phyloP scores from a whole-genome alignment of 1,140 invertebrate genomes.

The Bombus superbus region DNA sequence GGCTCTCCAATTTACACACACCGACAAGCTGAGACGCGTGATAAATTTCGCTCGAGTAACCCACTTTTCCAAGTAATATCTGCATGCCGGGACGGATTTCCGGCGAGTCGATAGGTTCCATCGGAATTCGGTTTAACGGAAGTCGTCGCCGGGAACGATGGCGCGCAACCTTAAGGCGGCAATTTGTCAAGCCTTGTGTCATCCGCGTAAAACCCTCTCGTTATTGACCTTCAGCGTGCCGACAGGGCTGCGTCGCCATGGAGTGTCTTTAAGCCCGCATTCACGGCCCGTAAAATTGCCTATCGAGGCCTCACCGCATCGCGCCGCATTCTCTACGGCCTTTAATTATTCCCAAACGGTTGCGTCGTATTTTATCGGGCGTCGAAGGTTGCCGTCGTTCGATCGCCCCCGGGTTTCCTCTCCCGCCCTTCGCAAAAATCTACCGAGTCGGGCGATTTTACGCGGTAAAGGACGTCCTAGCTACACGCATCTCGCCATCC shows the following conservation, averaged over 20 bases:
- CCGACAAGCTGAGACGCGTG: background rate
- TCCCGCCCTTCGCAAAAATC: conserved; percentile 42
- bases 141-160: background rate
- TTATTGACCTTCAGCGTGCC: conserved; percentile 59
- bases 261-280: conserved; percentile 50
- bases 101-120: conserved; percentile 37
- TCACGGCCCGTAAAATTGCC: conserved; percentile 62
- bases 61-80: conserved; percentile 33
- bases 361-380: conserved; percentile 35
- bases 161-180: conserved; percentile 22
- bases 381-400: conserved; percentile 19
- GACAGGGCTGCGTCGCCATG: background rate
- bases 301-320: conserved; percentile 37
- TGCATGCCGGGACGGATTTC: conserved; percentile 19
- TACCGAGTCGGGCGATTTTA: conserved; percentile 42
- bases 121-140: conserved; percentile 28
- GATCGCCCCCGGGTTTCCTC: too few relatives aligned
- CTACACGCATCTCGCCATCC: background rate
- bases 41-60: conserved; percentile 41
- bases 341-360: conserved; percentile 58
- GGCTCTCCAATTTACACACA: background rate
- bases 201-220: conserved; percentile 48
- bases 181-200: conserved; percentile 61
- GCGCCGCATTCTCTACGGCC: conserved; percentile 12
- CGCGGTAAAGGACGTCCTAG: conserved; percentile 31